Evolutionary conservation across 2,888 invertebrate species (phyloP), one percentile per base, ranked within the genome.

Genomic region (Deladenus siricidicola): DNA sequence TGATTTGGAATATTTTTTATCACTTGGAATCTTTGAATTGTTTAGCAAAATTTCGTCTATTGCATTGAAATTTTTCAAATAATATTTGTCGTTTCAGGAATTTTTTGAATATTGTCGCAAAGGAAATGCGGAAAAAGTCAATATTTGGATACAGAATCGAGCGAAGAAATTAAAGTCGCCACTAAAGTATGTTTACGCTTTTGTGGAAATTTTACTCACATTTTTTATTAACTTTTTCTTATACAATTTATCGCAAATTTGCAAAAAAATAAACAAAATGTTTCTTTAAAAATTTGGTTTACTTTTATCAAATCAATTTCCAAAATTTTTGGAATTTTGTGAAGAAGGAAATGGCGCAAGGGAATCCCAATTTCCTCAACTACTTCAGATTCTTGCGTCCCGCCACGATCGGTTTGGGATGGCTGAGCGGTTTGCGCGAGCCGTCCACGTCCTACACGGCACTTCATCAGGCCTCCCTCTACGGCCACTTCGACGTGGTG

Each of bases 381-480:
- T 50, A 28, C 45, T 68, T 62, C 39, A 70, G 69, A 50, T 54
- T 70, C 21, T 62, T 70, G n/a, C 66, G 70, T 23, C 63, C 69
- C 10, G 42, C 58, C 23, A 63, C 71, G 3, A 67, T 67, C 14
- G 48, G 51, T 19, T 34, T 53, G n/a, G 68, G 70, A 30, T 73
- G 72, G 72, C 59, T 72, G n/a, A 57, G 55, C 14, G 44, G 51
- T 19, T 55, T 72, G 28, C 54, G 71, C 21, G 71, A 73, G 26
- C 65, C 68, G 6, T 54, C 50, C 19, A 70, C 64, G 8, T 58
- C 52, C 43, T 68, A 67, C 58, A 86, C 87, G 0, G 85, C 88
- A 0, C 83, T 89, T 4, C 87, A 88, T 70, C 84, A 87, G 63
- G 88, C 89, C 0, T 85, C 88, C 0, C 83, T 86, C 48, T 85